phyloP scores from a whole-genome alignment of 2,113 vertebrate genomes.

The Cyprinus carpio region DNA sequence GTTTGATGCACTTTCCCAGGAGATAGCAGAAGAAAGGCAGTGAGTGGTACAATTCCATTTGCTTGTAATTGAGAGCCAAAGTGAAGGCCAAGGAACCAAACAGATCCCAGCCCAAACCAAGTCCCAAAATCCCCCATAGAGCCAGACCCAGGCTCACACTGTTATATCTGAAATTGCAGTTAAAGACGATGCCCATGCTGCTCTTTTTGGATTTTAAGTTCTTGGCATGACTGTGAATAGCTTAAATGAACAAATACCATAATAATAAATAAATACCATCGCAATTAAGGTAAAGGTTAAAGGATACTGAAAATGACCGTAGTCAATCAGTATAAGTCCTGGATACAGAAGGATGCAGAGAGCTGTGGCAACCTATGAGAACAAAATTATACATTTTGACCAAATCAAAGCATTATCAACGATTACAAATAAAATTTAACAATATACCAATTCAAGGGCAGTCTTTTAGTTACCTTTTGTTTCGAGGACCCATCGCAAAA shows the following conservation, averaged over 20 bases:
- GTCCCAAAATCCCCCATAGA: conserved; percentile 86
- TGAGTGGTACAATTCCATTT: conserved; percentile 99
- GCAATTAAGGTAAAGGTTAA: conserved; percentile 49
- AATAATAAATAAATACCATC: background rate
- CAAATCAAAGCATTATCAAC: conserved; percentile 2
- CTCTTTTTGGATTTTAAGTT: too few species aligned
- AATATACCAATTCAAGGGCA: background rate
- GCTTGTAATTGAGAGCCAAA: conserved; percentile 94
- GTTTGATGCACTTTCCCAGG: conserved; percentile 88
- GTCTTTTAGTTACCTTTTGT: conserved; percentile 79
- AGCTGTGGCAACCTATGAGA: conserved; percentile 77
- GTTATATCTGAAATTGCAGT: conserved; percentile 85
- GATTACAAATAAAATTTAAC: conserved; percentile 10
- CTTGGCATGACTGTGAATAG: background rate
- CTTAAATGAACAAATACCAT: background rate
- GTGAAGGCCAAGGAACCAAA: conserved; percentile 88
- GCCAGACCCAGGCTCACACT: conserved; percentile 90
- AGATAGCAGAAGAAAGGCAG: conserved; percentile 97
- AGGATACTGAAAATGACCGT: conserved; percentile 99
- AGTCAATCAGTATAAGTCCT: conserved; percentile 93
- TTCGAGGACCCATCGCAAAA: conserved; percentile 82
- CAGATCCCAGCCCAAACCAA: conserved; percentile 83
- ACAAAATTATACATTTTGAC: background rate
- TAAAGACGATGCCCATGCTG: conserved; percentile 75
- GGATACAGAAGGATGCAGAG: conserved; percentile 92